Percentiles rank a stretch among this genome's conserved stretches.
These are phyloP conservation scores for Drosophila arizonae DNA, from an alignment of 1,140 invertebrate genomes.

Conservation along the genomic window DNA sequence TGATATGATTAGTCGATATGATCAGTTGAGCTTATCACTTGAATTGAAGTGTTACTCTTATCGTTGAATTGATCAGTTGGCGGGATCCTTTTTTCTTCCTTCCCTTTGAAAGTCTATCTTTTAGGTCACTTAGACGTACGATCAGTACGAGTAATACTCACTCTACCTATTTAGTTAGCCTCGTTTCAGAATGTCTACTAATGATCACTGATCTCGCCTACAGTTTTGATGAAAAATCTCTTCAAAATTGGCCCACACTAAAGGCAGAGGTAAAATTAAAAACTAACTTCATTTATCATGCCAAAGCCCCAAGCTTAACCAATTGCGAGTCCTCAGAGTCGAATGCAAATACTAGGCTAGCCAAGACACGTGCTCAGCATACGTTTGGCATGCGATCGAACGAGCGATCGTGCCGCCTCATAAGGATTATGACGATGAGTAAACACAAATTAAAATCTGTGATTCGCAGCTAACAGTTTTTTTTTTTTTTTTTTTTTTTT, in stretches of 20 bases:
- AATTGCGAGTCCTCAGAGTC: not conserved
- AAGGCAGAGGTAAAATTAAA: not conserved
- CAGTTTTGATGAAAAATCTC: not conserved
- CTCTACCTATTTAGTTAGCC: too few species aligned
- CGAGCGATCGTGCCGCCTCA: slow-evolving; percentile 56
- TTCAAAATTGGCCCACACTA: not conserved
- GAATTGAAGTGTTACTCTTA: too few species aligned
- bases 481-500: not conserved
- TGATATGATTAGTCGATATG: too few species aligned
- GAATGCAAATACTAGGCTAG: not conserved
- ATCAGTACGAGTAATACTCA: too few species aligned
- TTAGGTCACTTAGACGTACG: too few species aligned
- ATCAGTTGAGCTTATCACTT: too few species aligned
- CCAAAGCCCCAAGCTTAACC: not conserved
- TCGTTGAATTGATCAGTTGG: too few species aligned
- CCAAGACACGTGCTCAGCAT: slow-evolving; percentile 50
- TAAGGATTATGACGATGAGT: slow-evolving; percentile 58
- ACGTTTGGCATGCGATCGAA: slow-evolving; percentile 36
- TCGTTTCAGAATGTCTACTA: not conserved
- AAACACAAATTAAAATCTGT: slow-evolving; percentile 48
- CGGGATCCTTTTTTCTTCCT: too few species aligned
- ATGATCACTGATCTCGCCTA: not conserved
- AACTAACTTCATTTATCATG: not conserved
- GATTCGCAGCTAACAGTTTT: slow-evolving; percentile 31
- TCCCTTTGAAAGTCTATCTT: too few species aligned